These are phyloP conservation scores for Dynastes grantii DNA, from an alignment of 2,888 invertebrate genomes.

Conservation along the genomic window DNA sequence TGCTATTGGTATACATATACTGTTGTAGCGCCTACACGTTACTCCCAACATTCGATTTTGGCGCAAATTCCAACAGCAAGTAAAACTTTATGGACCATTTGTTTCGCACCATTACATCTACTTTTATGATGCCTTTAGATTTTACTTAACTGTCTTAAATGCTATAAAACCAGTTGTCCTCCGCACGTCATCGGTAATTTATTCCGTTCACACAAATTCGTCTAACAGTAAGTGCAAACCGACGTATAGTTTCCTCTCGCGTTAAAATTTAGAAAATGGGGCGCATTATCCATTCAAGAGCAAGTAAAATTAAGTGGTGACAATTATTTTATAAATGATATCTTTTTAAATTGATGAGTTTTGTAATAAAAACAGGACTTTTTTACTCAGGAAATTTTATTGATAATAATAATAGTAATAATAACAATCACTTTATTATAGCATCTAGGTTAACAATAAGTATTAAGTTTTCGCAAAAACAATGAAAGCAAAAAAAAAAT, in stretches of 20 bases:
- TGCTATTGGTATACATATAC: neutral
- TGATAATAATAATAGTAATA: too few species aligned
- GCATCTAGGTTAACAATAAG: too few species aligned
- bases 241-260: neutral
- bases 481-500: too few species aligned
- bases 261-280: neutral
- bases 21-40: neutral
- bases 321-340: too few species aligned
- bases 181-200: neutral
- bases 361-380: too few species aligned
- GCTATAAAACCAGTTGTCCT: conserved; percentile 19
- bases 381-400: too few species aligned
- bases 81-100: conserved; percentile 27
- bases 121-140: conserved; percentile 17
- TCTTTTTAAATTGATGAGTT: too few species aligned
- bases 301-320: too few species aligned
- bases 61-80: conserved; percentile 1
- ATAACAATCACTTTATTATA: too few species aligned
- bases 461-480: too few species aligned
- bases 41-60: neutral
- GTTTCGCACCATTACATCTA: conserved; percentile 17
- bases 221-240: neutral
- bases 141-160: conserved; percentile 21
- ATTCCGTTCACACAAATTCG: conserved; percentile 3
- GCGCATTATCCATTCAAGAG: too few species aligned